These are phyloP conservation scores for Danaus chrysippus DNA, from an alignment of 2,888 invertebrate genomes.

Conservation along the genomic window DNA sequence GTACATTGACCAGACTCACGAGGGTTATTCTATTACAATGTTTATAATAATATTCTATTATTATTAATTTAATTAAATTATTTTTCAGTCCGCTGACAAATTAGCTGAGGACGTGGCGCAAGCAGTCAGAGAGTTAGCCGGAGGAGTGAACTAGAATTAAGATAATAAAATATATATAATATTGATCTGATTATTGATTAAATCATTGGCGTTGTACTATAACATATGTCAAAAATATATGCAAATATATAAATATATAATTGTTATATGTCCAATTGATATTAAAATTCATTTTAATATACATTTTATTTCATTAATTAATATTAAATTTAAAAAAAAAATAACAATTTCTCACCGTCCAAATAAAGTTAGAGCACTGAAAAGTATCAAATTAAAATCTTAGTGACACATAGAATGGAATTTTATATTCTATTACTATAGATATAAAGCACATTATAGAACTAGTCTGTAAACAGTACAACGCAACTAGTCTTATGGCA, in stretches of 20 bases:
- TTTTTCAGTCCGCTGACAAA: slow-evolving; percentile 80
- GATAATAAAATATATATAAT: slow-evolving; percentile 36
- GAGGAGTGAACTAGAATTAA: slow-evolving; percentile 82
- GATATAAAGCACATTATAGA: background rate
- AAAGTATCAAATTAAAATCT: background rate
- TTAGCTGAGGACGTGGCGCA: slow-evolving; percentile 87
- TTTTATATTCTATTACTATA: background rate
- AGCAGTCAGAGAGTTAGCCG: slow-evolving; percentile 87
- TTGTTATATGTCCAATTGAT: background rate
- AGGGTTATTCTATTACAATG: too few relatives aligned
- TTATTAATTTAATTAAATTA: background rate
- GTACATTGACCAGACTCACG: too few relatives aligned
- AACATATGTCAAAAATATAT: background rate
- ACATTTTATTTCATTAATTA: too few relatives aligned
- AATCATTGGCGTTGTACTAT: slow-evolving; percentile 21
- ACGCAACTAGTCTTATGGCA: slow-evolving; percentile 1
- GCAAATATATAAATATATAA: background rate
- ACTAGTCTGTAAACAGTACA: slow-evolving; percentile 2
- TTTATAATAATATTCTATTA: background rate
- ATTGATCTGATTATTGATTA: slow-evolving; percentile 19
- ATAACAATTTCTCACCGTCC: slow-evolving; percentile 15
- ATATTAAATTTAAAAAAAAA: too few relatives aligned
- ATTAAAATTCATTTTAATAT: too few relatives aligned
- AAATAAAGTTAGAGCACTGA: slow-evolving; percentile 10
- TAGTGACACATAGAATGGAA: background rate